phyloP scores from a whole-genome alignment of 2,797 vertebrate genomes.

The Ctenopoma kingsleyae region DNA sequence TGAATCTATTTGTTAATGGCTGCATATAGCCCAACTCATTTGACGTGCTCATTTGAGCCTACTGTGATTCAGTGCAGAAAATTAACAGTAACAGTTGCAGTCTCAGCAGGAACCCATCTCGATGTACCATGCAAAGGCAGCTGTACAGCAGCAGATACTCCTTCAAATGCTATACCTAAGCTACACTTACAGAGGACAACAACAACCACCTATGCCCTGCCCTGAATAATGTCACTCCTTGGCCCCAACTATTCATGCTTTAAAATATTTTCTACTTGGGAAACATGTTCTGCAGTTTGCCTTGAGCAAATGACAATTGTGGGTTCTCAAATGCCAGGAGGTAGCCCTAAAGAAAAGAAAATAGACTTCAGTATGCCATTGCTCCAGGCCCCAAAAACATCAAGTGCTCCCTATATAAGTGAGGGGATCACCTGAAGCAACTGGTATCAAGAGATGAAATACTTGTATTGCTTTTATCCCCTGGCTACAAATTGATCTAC shows the following conservation, averaged over 20 bases:
- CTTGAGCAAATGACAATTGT: conserved; percentile 11
- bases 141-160: conserved; percentile 29
- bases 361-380: conserved; percentile 29
- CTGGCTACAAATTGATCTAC: conserved; percentile 36
- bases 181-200: not conserved
- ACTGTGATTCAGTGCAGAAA: conserved; percentile 12
- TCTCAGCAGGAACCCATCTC: conserved; percentile 25
- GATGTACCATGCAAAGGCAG: conserved; percentile 23
- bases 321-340: not conserved
- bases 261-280: conserved; percentile 9
- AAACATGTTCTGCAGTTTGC: conserved; percentile 15
- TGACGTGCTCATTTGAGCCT: conserved; percentile 7
- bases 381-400: conserved; percentile 23
- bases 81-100: conserved; percentile 37
- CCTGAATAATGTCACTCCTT: not conserved
- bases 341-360: conserved; percentile 19
- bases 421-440: conserved; percentile 27
- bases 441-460: conserved; percentile 49
- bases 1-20: conserved; percentile 26
- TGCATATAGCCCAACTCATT: conserved; percentile 7
- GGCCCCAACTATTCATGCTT: not conserved
- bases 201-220: not conserved
- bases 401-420: conserved; percentile 7
- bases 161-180: conserved; percentile 8
- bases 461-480: conserved; percentile 35